phyloP scores from a whole-genome alignment of 2,113 vertebrate species.

The Catharus minimus region DNA sequence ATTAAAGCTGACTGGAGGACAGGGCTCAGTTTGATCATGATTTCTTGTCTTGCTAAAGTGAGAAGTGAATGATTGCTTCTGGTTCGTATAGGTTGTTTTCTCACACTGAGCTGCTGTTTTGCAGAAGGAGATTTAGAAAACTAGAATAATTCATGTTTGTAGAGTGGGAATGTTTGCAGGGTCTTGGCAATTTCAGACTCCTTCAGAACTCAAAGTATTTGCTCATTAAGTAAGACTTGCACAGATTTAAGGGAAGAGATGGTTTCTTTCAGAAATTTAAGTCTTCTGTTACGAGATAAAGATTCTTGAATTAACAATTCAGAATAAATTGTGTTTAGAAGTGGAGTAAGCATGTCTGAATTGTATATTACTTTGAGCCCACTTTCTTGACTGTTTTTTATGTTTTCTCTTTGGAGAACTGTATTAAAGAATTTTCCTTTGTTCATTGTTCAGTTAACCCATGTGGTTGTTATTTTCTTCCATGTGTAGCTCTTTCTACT shows the following conservation, averaged over 20 bases:
- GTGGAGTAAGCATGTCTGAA: not conserved
- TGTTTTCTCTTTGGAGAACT: not conserved
- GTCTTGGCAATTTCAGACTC: not conserved
- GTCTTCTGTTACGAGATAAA: not conserved
- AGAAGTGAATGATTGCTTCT: not conserved
- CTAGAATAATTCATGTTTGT: not conserved
- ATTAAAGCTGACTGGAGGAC: not conserved
- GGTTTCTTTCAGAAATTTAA: not conserved
- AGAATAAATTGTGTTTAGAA: not conserved
- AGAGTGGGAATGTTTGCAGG: not conserved
- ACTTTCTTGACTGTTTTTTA: not conserved
- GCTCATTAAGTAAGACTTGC: not conserved
- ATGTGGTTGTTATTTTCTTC: not conserved
- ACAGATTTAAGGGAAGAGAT: not conserved
- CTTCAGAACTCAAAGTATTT: not conserved
- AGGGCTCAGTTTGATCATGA: not conserved
- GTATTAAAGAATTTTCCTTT: not conserved
- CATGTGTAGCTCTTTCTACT: not conserved
- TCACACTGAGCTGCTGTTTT: not conserved
- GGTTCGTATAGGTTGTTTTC: not conserved
- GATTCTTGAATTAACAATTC: not conserved
- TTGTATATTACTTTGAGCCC: not conserved
- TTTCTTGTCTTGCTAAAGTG: not conserved
- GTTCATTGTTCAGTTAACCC: not conserved
- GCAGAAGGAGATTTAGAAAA: not conserved